phyloP scores from a whole-genome alignment of 2,797 vertebrate species.

The Micrastur ruficollis region DNA sequence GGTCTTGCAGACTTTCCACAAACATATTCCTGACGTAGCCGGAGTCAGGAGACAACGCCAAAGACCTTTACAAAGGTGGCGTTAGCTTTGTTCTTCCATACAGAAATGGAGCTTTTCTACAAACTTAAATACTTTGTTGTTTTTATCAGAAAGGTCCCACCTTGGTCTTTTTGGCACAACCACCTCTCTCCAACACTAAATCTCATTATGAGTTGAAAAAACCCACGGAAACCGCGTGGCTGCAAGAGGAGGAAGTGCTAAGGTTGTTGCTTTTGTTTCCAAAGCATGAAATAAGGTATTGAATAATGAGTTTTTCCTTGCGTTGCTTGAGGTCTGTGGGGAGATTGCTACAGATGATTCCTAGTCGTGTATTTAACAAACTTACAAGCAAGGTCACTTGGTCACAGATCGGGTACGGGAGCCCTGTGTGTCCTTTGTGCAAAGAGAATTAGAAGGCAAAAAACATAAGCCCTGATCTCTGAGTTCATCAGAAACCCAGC shows the following conservation, averaged over 20 bases:
- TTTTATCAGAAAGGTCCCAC: not conserved
- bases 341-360: constrained; percentile 45
- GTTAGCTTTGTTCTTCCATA: not conserved
- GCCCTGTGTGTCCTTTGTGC: not conserved
- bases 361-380: not conserved
- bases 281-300: constrained; percentile 33
- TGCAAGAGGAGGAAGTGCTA: constrained; percentile 40
- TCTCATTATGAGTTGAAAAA: constrained; percentile 18
- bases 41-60: not conserved
- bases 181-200: not conserved
- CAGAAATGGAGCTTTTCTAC: not conserved
- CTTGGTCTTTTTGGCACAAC: not conserved
- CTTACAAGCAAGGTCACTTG: not conserved
- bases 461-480: not conserved
- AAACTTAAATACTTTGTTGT: not conserved
- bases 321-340: not conserved
- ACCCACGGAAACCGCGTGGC: not conserved
- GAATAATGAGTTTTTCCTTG: constrained; percentile 37
- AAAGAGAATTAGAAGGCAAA: not conserved
- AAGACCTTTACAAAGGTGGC: not conserved
- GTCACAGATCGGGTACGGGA: not conserved
- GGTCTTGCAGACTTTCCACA: constrained; percentile 37
- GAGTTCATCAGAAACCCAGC: not conserved
- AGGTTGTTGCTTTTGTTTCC: constrained; percentile 31
- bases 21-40: constrained; percentile 13